Evolutionary conservation across 2,113 vertebrate species (phyloP).

Genomic region (Gadus macrocephalus): DNA sequence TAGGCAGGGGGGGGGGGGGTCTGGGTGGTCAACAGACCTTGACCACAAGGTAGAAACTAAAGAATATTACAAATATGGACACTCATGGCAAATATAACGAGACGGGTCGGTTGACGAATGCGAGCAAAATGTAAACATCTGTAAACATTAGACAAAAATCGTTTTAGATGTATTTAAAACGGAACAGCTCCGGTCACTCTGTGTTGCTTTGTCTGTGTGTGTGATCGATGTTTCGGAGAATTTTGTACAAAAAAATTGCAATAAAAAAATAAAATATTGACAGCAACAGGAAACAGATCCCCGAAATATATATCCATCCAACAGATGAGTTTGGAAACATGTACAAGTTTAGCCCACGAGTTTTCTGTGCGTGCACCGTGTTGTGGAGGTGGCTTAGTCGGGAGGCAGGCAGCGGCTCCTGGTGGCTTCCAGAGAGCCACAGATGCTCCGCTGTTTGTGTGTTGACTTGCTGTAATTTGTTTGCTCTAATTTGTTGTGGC

Average conservation of each 20-base stretch:
- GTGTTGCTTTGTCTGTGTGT: too few species aligned
- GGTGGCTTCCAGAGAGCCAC: constrained; percentile 84
- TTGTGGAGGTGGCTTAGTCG: constrained; percentile 31
- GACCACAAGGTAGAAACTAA: constrained; percentile 8
- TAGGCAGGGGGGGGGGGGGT: constrained; percentile 53
- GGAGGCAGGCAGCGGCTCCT: constrained; percentile 60
- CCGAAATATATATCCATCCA: too few species aligned
- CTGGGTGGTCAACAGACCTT: constrained; percentile 38
- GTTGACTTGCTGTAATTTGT: constrained; percentile 99
- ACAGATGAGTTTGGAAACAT: too few species aligned
- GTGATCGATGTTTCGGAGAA: too few species aligned
- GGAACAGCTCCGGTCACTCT: too few species aligned
- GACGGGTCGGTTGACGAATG: not conserved
- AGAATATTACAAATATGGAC: not conserved
- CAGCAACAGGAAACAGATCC: too few species aligned
- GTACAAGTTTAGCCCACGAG: too few species aligned
- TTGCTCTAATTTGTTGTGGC: constrained; percentile 99
- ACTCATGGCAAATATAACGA: not conserved
- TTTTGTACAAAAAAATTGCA: too few species aligned
- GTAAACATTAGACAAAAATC: too few species aligned
- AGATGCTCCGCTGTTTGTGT: constrained; percentile 99
- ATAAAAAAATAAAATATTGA: too few species aligned
- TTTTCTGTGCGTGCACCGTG: too few species aligned
- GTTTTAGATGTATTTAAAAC: too few species aligned
- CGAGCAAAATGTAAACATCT: not conserved